A percentile compares a stretch with the other conserved stretches of the same genome.
Evolutionary conservation across 1,140 invertebrate genomes (phyloP).

Genomic region (Trichoplusia ni): DNA sequence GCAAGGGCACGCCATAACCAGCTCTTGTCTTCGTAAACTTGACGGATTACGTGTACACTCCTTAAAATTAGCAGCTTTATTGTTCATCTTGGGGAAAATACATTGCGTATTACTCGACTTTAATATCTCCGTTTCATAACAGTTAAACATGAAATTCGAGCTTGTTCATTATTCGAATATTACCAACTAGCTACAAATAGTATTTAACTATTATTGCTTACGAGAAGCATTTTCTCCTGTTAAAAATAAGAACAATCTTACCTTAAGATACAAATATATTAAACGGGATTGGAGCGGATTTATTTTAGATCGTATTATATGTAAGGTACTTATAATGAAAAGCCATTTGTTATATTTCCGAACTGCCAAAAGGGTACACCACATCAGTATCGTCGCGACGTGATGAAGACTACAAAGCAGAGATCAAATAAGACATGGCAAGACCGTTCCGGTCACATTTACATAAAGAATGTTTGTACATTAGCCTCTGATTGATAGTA

Average conservation of each 20-base stretch:
- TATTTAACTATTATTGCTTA: conserved; percentile 49
- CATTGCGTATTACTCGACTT: conserved; percentile 10
- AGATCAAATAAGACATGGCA: conserved; percentile 76
- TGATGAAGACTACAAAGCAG: conserved; percentile 70
- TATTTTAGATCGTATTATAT: conserved; percentile 40
- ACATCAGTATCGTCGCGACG: conserved; percentile 41
- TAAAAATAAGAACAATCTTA: conserved; percentile 49
- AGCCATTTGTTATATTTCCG: conserved; percentile 34
- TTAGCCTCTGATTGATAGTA: conserved; percentile 66
- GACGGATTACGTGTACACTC: conserved; percentile 28
- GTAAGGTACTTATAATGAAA: conserved; percentile 45
- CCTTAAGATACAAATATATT: conserved; percentile 44
- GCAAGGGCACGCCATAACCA: conserved; percentile 41
- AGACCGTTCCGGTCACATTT: conserved; percentile 61
- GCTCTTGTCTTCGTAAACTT: conserved; percentile 26
- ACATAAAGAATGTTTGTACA: conserved; percentile 67
- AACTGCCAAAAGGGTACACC: conserved; percentile 51
- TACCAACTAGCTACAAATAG: conserved; percentile 50
- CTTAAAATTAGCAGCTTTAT: conserved; percentile 27
- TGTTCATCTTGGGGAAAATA: conserved; percentile 27
- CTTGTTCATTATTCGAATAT: conserved; percentile 40
- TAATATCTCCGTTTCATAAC: conserved; percentile 21
- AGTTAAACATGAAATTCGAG: conserved; percentile 38
- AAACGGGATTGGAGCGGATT: conserved; percentile 41
- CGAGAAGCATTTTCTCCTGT: conserved; percentile 38